Conservation (phyloP, 2,888 invertebrate genomes). For the Tiliacea citrago region DNA sequence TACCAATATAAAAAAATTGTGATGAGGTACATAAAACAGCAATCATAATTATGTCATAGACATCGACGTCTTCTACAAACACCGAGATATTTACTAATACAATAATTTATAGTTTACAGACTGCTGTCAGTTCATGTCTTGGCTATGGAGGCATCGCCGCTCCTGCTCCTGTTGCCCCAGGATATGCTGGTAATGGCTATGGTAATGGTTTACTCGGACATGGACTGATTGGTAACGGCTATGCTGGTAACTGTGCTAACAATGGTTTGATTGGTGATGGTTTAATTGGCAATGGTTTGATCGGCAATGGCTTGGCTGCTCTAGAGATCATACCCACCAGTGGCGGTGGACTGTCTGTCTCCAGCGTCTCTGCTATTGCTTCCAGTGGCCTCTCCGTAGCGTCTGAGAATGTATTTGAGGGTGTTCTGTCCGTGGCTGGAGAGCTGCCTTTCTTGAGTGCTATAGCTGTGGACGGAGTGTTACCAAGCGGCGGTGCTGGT, state of each 20-base stretch:
- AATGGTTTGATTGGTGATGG: not conserved
- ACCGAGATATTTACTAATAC: not conserved
- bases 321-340: too few relatives aligned
- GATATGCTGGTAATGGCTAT: not conserved
- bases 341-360: too few relatives aligned
- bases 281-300: not conserved
- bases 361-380: slow-evolving; percentile 10
- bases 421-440: slow-evolving; percentile 72
- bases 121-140: slow-evolving; percentile 6
- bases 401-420: slow-evolving; percentile 51
- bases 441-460: slow-evolving; percentile 77
- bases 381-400: slow-evolving; percentile 22
- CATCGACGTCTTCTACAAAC: not conserved
- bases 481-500: slow-evolving; percentile 75
- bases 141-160: not conserved
- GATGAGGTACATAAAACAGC: too few relatives aligned
- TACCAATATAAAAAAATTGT: too few relatives aligned
- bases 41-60: too few relatives aligned
- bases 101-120: not conserved
- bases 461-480: slow-evolving; percentile 72
- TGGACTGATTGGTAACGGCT: not conserved
- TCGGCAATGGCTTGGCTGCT: too few relatives aligned
- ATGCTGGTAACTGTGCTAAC: too few relatives aligned
- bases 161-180: not conserved
- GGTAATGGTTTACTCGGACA: not conserved